Conservation (phyloP, 2,797 vertebrate genomes). For the Hoplostethus mediterraneus region DNA sequence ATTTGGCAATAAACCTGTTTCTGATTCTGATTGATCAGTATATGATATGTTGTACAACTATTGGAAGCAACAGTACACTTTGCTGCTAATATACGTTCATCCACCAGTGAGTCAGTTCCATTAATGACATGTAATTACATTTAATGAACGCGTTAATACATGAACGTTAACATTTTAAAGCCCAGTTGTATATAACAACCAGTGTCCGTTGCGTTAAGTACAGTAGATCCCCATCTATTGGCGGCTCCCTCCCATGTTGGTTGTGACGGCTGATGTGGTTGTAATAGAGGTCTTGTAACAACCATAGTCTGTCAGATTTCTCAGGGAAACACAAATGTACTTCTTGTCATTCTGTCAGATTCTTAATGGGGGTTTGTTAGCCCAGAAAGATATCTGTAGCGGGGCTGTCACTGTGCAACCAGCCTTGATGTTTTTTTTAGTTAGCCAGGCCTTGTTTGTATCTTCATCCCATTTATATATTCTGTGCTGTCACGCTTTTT, state of each 20-base stretch:
- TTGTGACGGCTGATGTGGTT: constrained; percentile 68
- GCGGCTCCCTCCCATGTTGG: constrained; percentile 51
- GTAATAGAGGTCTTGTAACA: constrained; percentile 80
- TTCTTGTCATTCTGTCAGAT: constrained; percentile 76
- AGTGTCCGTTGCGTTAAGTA: constrained; percentile 11
- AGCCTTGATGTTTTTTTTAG: constrained; percentile 53
- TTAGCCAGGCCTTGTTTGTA: constrained; percentile 46
- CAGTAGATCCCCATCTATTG: constrained; percentile 4
- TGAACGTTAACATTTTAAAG: constrained; percentile 2
- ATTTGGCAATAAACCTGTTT: background rate
- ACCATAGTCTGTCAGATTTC: constrained; percentile 73
- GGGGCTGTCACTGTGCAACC: constrained; percentile 57
- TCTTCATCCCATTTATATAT: constrained; percentile 50
- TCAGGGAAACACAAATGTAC: constrained; percentile 78
- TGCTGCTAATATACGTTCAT: background rate
- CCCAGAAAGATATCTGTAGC: constrained; percentile 55
- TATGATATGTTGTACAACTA: background rate
- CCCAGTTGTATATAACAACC: constrained; percentile 22
- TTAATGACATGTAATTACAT: background rate
- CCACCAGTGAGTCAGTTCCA: background rate
- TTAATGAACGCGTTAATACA: background rate
- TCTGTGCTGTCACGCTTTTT: constrained; percentile 50
- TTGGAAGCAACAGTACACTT: background rate
- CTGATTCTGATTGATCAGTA: background rate
- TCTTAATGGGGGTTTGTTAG: constrained; percentile 74